A percentile compares a stretch with the other conserved stretches of the same genome.
Conservation (phyloP, 2,113 vertebrate genomes). For the Grantiella picta region DNA sequence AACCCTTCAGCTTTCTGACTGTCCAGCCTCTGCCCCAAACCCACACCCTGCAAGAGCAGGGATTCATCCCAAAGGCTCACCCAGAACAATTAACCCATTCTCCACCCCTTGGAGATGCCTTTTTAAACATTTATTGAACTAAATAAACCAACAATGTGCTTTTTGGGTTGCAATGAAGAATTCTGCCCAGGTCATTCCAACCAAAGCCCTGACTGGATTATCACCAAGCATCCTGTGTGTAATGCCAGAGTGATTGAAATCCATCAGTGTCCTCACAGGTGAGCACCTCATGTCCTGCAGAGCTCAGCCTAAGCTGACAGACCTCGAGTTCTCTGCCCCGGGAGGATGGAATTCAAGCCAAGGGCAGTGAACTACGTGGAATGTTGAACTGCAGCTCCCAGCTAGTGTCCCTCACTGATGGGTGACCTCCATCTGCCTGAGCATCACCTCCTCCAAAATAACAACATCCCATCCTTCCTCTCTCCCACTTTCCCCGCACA, state of each 20-base stretch:
- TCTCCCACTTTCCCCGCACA: not conserved
- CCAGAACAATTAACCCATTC: not conserved
- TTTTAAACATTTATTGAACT: not conserved
- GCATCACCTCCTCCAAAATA: not conserved
- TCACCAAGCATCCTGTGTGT: not conserved
- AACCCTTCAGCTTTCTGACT: not conserved
- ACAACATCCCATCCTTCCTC: not conserved
- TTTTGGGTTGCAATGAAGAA: not conserved
- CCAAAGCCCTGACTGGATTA: not conserved
- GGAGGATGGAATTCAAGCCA: not conserved
- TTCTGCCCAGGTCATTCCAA: not conserved
- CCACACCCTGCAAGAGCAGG: not conserved
- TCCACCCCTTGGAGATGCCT: not conserved
- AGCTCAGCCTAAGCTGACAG: not conserved
- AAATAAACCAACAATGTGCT: accelerated
- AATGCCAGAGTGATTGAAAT: no score
- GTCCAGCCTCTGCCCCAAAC: not conserved
- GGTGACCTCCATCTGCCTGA: not conserved
- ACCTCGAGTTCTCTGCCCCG: not conserved
- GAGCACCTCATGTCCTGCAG: accelerated
- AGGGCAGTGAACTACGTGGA: accelerated
- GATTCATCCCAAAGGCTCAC: not conserved
- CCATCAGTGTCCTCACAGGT: accelerated
- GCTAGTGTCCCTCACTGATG: not conserved
- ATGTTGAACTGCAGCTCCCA: not conserved